Conservation (phyloP, 2,113 vertebrate genomes). For the Ardeotis arabs region DNA sequence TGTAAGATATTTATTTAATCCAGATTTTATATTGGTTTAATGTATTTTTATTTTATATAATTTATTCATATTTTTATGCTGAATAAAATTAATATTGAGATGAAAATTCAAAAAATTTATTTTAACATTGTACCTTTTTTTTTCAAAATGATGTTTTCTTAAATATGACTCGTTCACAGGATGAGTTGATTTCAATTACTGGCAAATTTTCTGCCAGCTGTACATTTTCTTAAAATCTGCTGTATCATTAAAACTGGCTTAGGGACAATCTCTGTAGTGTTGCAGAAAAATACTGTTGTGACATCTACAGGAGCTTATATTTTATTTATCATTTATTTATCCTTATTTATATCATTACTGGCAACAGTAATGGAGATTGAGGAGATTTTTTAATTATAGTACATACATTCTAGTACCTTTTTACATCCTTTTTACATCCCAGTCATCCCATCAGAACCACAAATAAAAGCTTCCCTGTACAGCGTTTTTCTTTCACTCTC, state of each 20-base stretch:
- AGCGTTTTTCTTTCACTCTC: background rate
- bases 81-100: background rate
- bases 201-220: background rate
- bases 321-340: background rate
- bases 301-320: background rate
- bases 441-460: background rate
- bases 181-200: background rate
- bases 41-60: background rate
- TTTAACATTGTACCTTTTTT: background rate
- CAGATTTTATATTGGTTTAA: background rate
- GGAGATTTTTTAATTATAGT: background rate
- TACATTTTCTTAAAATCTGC: background rate
- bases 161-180: background rate
- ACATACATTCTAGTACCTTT: background rate
- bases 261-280: background rate
- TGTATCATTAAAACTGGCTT: background rate
- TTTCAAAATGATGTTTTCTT: background rate
- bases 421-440: background rate
- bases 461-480: background rate
- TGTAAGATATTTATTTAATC: background rate
- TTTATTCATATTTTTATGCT: background rate
- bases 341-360: background rate
- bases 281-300: background rate
- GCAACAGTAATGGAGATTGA: background rate
- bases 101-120: background rate